Conservation (phyloP, 1,140 invertebrate genomes). For the Tenebrio molitor region DNA sequence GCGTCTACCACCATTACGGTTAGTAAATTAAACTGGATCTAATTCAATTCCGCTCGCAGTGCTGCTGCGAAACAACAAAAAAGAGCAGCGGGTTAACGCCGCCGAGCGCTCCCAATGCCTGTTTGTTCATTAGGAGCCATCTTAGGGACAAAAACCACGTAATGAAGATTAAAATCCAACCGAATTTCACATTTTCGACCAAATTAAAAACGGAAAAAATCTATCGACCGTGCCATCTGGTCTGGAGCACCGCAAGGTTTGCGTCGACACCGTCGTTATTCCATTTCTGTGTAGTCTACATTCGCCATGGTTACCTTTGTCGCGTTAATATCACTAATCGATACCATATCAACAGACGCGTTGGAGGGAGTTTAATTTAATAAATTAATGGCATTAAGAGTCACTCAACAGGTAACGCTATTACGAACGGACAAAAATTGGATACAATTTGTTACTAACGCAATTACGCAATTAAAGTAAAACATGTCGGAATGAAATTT, state of each 20-base stretch:
- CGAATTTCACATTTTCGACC: too few species aligned
- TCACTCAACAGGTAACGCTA: not conserved
- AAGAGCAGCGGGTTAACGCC: not conserved
- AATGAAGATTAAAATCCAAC: too few species aligned
- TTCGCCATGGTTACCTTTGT: slow-evolving; percentile 15
- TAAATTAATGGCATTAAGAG: slow-evolving; percentile 9
- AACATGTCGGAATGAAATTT: too few species aligned
- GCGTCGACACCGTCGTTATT: too few species aligned
- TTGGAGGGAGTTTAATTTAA: slow-evolving; percentile 21
- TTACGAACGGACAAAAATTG: not conserved
- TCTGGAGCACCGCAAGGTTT: too few species aligned
- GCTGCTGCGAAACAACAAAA: slow-evolving; percentile 16
- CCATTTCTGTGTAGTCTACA: not conserved
- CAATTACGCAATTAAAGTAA: not conserved
- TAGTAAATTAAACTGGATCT: slow-evolving; percentile 62
- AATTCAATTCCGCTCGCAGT: slow-evolving; percentile 24
- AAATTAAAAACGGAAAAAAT: too few species aligned
- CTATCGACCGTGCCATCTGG: too few species aligned
- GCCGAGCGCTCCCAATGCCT: not conserved
- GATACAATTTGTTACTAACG: not conserved
- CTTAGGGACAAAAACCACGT: too few species aligned
- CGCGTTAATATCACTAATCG: slow-evolving; percentile 3
- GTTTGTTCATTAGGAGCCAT: too few species aligned
- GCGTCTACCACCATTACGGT: slow-evolving; percentile 90
- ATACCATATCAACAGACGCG: not conserved